Conservation (phyloP, 1,140 invertebrate genomes). For the Adoxophyes honmai region DNA sequence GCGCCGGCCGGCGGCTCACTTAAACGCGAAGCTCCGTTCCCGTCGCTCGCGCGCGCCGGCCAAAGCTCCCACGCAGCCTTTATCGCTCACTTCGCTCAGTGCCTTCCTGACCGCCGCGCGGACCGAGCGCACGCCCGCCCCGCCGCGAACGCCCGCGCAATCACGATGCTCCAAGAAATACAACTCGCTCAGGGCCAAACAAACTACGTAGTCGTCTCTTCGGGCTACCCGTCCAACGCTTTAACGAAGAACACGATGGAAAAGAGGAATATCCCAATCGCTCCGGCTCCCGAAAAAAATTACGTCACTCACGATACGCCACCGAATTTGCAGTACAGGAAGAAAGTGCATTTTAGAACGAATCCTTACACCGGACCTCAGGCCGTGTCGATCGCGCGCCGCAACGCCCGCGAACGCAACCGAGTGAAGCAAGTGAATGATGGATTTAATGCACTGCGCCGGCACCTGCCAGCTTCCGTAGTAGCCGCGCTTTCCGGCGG, state of each 20-base stretch:
- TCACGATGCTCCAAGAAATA: conserved; percentile 75
- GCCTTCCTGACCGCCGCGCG: conserved; percentile 55
- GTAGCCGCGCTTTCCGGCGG: conserved; percentile 84
- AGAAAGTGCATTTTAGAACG: conserved; percentile 84
- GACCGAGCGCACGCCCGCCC: conserved; percentile 46
- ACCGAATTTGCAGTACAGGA: conserved; percentile 79
- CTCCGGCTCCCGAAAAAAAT: conserved; percentile 75
- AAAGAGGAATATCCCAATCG: conserved; percentile 75
- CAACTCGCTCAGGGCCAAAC: conserved; percentile 74
- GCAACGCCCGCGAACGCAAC: conserved; percentile 96
- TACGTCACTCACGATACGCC: conserved; percentile 69
- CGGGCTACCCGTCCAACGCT: conserved; percentile 63
- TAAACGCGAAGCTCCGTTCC: conserved; percentile 63
- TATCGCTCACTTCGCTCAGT: conserved; percentile 65
- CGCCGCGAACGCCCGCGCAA: conserved; percentile 31
- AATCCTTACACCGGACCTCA: conserved; percentile 81
- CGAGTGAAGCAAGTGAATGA: conserved; percentile 97
- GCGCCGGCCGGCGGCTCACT: conserved; percentile 71
- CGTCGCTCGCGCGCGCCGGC: conserved; percentile 48
- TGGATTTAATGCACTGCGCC: conserved; percentile 91
- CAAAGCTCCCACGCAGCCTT: conserved; percentile 62
- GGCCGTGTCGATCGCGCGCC: conserved; percentile 90
- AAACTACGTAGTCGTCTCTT: conserved; percentile 78
- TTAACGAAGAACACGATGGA: conserved; percentile 53
- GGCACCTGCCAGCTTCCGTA: conserved; percentile 89